Base-by-base conservation (phyloP, 1,140 invertebrate species). In the Papilio machaon region DNA sequence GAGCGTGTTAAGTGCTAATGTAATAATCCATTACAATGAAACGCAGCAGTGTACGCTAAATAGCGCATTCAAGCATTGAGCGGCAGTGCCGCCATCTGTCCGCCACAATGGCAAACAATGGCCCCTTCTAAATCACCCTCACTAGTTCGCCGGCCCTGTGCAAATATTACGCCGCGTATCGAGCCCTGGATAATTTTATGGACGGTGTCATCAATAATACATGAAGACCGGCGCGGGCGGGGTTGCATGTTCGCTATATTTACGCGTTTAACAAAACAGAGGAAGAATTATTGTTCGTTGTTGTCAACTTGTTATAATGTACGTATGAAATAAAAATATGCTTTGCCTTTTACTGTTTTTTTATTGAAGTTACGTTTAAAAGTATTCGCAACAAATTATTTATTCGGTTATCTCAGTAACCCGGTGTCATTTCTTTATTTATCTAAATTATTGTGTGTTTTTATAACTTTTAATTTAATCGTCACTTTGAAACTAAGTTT, bases 21-120 rank as follows among this genome's bases (percentile, higher is more conserved):
- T 92, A 93, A 94, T 94, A 93, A 94, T 94, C 91, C 91, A 93
- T 93, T 93, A 93, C 91, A 93, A 94, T 93, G 90, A 91, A 92
- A 87, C 90, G 89, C 88, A 84, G 87, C 90, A 89, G 84, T 90
- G 89, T 90, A 89, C 88, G 90, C 91, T 92, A 92, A 94, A 94
- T 91, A 94, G 90, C 91, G 91, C 91, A 92, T 93, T 92, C 90
- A 89, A 92, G 87, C 91, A 86, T 89, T 88, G 86, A 91, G 85
- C 84, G 84, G 82, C 74, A 47, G 82, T 83, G 85, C 81, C 86
- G 91, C 90, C 93, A 94, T 94, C 93, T 94, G 93, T 91, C 92
- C 86, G 91, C 92, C 88, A 83, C 90, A 87, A 82, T 79, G 73
- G 84, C 90, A 91, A 91, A 92, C 90, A 92, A 91, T 90, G 82